These are phyloP conservation scores for Eupeodes latifasciatus DNA, from an alignment of 2,888 invertebrate species.

Conservation along the genomic window DNA sequence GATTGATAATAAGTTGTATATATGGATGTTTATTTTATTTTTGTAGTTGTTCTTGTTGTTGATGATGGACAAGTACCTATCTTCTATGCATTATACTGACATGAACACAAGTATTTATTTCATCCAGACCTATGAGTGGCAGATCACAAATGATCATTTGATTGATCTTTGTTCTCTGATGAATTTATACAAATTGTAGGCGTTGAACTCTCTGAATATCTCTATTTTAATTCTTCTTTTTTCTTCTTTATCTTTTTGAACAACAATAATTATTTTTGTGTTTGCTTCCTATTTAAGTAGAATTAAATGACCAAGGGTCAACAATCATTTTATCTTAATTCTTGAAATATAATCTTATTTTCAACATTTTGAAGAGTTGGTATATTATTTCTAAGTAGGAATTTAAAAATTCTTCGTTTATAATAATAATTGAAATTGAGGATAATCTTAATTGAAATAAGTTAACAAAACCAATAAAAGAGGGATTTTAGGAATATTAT, in stretches of 20 bases:
- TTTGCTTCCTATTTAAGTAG: conserved; percentile 42
- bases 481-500: neutral
- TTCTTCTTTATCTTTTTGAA: conserved; percentile 28
- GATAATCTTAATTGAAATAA: conserved; percentile 6
- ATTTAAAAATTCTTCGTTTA: neutral
- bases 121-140: conserved; percentile 23
- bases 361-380: neutral
- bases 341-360: conserved; percentile 42
- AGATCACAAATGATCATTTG: conserved; percentile 73
- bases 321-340: conserved; percentile 21
- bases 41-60: conserved; percentile 2
- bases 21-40: conserved; percentile 14
- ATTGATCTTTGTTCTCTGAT: conserved; percentile 61
- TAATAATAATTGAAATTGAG: neutral
- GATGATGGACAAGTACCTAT: conserved; percentile 52
- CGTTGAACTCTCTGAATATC: conserved; percentile 36
- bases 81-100: conserved; percentile 1
- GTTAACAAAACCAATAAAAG: neutral
- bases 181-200: conserved; percentile 17
- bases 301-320: conserved; percentile 41
- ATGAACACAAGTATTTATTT: conserved; percentile 34
- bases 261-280: neutral
- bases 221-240: conserved; percentile 54
- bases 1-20: conserved; percentile 55
- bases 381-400: neutral